These are phyloP conservation scores for Carcina quercana DNA, from an alignment of 2,888 invertebrate species.

Conservation along the genomic window DNA sequence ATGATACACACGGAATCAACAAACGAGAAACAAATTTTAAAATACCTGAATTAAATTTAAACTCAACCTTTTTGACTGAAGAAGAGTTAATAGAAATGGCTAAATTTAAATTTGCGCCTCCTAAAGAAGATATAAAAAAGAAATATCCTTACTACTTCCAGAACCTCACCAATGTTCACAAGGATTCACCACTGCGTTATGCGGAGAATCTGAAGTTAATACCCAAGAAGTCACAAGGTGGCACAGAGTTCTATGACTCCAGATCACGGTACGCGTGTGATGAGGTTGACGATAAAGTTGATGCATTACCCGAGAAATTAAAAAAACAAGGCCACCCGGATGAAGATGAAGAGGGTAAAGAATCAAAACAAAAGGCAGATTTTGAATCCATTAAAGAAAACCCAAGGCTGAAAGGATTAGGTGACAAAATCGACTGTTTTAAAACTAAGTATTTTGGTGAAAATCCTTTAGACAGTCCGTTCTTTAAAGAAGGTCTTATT, in stretches of 20 bases:
- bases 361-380: conserved; percentile 31
- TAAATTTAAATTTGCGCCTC: conserved; percentile 25
- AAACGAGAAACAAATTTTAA: conserved; percentile 42
- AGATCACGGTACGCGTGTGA: conserved; percentile 65
- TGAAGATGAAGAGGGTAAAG: conserved; percentile 33
- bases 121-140: conserved; percentile 24
- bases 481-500: conserved; percentile 76
- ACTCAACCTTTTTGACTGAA: conserved; percentile 39
- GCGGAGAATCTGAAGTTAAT: conserved; percentile 77
- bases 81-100: conserved; percentile 31
- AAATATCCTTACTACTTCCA: conserved; percentile 82
- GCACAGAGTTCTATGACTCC: conserved; percentile 82
- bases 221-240: conserved; percentile 77
- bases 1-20: conserved; percentile 30
- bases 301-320: conserved; percentile 71
- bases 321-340: conserved; percentile 44
- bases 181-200: conserved; percentile 78
- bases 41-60: conserved; percentile 44
- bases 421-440: conserved; percentile 83
- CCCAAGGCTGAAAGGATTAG: conserved; percentile 76
- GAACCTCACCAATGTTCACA: conserved; percentile 43
- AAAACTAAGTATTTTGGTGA: conserved; percentile 83
- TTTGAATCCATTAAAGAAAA: conserved; percentile 40
- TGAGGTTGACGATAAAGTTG: conserved; percentile 68
- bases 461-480: conserved; percentile 83